These are phyloP conservation scores for Pyrrhura leucotis DNA, from an alignment of 2,797 vertebrate genomes.

Conservation along the genomic window DNA sequence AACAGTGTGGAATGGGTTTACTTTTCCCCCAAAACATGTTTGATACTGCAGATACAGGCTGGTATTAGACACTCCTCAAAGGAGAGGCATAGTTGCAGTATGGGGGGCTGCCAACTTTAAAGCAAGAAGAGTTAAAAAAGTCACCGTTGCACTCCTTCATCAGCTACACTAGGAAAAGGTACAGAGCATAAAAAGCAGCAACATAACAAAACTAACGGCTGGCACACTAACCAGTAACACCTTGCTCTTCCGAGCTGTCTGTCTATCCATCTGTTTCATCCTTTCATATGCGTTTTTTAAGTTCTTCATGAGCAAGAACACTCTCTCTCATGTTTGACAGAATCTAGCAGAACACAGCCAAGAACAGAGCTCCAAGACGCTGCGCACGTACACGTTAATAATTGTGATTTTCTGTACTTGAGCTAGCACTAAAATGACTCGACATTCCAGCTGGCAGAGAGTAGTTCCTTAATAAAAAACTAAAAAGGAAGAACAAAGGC, in stretches of 20 bases:
- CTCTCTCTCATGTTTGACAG: background rate
- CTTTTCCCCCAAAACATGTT: accelerated
- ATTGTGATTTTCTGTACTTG: background rate
- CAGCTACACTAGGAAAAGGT: background rate
- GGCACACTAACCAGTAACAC: background rate
- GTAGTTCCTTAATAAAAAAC: background rate
- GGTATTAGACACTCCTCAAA: background rate
- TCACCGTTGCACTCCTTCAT: background rate
- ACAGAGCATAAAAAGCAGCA: background rate
- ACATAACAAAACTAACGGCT: background rate
- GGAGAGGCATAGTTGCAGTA: background rate
- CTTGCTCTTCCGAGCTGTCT: background rate
- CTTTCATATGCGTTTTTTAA: background rate
- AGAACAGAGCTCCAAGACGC: background rate
- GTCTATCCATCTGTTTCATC: background rate
- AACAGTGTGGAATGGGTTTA: background rate
- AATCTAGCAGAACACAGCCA: background rate
- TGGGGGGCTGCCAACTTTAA: background rate
- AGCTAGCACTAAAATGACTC: background rate
- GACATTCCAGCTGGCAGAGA: background rate
- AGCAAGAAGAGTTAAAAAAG: background rate
- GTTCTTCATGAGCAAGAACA: background rate
- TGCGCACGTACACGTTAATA: background rate
- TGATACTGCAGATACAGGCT: background rate
- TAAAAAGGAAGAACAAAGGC: accelerated